Conservation (phyloP, 2,113 vertebrate species). For the Eudyptes chrysolophus region DNA sequence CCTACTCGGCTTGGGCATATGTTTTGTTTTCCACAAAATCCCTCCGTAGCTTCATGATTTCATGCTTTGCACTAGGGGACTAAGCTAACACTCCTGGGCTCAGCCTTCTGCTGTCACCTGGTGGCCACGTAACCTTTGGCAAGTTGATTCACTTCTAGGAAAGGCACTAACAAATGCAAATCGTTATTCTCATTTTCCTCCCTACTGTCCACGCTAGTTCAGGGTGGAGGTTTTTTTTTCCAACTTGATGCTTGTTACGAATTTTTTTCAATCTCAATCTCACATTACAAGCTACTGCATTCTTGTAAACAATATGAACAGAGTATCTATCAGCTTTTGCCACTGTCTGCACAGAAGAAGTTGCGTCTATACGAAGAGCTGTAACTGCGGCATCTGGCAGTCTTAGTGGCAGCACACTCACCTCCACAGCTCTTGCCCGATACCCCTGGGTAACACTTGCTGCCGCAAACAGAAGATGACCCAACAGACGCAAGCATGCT, state of each 20-base stretch:
- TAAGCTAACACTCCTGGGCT: not conserved
- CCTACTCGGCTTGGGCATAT: fast-evolving
- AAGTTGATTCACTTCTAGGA: not conserved
- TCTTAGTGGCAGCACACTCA: not conserved
- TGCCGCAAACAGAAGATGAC: not conserved
- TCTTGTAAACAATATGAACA: not conserved
- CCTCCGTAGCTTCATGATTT: not conserved
- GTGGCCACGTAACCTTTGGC: not conserved
- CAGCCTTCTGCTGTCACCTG: not conserved
- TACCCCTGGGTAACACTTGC: fast-evolving
- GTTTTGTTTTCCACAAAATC: not conserved
- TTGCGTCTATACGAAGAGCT: no score
- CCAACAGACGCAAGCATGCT: fast-evolving
- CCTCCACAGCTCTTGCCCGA: not conserved
- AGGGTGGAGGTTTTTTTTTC: not conserved
- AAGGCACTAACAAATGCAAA: not conserved
- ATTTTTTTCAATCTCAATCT: not conserved
- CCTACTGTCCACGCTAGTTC: fast-evolving
- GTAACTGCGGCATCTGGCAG: not conserved
- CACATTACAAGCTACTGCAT: not conserved
- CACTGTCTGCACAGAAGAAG: no score
- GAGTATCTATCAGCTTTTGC: not conserved
- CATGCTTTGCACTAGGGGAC: not conserved
- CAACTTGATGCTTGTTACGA: no score
- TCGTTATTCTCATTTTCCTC: not conserved